Conservation (phyloP, 2,888 invertebrate species). For the Drosophila pseudotalamancana region DNA sequence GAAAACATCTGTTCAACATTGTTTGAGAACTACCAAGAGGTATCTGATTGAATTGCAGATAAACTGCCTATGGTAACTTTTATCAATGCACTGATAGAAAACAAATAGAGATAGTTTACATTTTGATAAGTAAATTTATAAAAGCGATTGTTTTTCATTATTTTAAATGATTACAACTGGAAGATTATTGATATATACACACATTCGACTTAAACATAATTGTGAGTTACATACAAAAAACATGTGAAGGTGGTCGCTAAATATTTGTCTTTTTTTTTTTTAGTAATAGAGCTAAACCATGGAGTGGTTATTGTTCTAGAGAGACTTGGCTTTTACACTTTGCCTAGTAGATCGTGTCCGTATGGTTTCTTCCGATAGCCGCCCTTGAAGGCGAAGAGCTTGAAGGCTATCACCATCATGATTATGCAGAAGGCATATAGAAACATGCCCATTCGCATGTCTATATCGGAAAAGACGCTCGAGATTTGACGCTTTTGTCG, state of each 20-base stretch:
- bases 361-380: slow-evolving; percentile 90
- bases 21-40: slow-evolving; percentile 19
- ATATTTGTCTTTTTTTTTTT: slow-evolving; percentile 41
- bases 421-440: slow-evolving; percentile 90
- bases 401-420: slow-evolving; percentile 90
- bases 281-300: background rate
- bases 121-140: slow-evolving; percentile 52
- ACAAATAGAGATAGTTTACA: background rate
- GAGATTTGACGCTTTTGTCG: slow-evolving; percentile 81
- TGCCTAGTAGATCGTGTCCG: slow-evolving; percentile 88
- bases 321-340: slow-evolving; percentile 86
- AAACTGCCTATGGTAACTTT: slow-evolving; percentile 12
- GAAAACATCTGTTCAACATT: slow-evolving; percentile 45
- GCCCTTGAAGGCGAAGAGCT: slow-evolving; percentile 88
- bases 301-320: slow-evolving; percentile 2
- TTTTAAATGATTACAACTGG: slow-evolving; percentile 60
- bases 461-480: slow-evolving; percentile 85
- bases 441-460: slow-evolving; percentile 91
- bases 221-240: slow-evolving; percentile 42
- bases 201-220: slow-evolving; percentile 66
- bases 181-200: slow-evolving; percentile 61
- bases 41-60: slow-evolving; percentile 24
- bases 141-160: slow-evolving; percentile 51
- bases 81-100: slow-evolving; percentile 12
- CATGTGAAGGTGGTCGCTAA: slow-evolving; percentile 40